Evolutionary conservation across 1,140 invertebrate genomes (phyloP).

Genomic region (honey bee (Apis mellifera)): Amel_HAv3.1 CM009945.2:9451001-9451500

Average conservation of each 20-base stretch:
- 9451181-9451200: slow-evolving; percentile 28
- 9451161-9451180: slow-evolving; percentile 17
- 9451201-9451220: slow-evolving; percentile 2
- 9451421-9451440: not conserved
- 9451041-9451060: slow-evolving; percentile 6
- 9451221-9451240: not conserved
- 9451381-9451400: not conserved
- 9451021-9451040: not conserved
- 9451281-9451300: not conserved
- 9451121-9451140: not conserved
- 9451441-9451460: not conserved
- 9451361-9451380: not conserved
- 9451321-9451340: not conserved
- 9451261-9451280: slow-evolving; percentile 8
- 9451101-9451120: too few species aligned
- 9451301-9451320: not conserved
- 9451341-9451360: not conserved
- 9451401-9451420: not conserved
- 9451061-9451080: not conserved
- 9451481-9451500: not conserved
- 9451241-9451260: slow-evolving; percentile 20
- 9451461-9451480: not conserved
- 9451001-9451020: slow-evolving; percentile 9
- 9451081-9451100: not conserved
- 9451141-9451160: too few species aligned